phyloP scores from a whole-genome alignment of 1,140 invertebrate species.

The Drosophila murphyi region DNA sequence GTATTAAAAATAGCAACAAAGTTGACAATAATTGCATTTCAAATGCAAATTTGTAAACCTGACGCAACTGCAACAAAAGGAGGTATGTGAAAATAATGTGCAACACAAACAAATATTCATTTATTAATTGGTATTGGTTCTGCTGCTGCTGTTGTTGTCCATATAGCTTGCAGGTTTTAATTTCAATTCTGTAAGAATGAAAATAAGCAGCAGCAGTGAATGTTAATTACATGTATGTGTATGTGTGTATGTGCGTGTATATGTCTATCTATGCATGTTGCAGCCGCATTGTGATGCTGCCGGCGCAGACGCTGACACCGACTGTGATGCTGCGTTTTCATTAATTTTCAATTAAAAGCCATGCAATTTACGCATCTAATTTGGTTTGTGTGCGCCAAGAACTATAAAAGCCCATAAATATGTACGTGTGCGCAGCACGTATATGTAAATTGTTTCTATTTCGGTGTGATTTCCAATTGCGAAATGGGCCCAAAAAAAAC shows the following conservation, averaged over 20 bases:
- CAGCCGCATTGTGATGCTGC: slow-evolving; percentile 29
- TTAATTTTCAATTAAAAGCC: slow-evolving; percentile 38
- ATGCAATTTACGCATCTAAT: slow-evolving; percentile 35
- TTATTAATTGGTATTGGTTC: slow-evolving; percentile 15
- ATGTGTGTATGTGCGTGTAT: slow-evolving; percentile 2
- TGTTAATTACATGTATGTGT: slow-evolving; percentile 20
- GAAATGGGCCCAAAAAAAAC: slow-evolving; percentile 33
- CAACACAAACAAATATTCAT: background rate
- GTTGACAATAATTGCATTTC: slow-evolving; percentile 17
- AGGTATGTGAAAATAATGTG: slow-evolving; percentile 34
- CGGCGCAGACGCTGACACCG: background rate
- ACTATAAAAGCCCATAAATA: slow-evolving; percentile 6
- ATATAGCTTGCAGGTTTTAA: slow-evolving; percentile 6
- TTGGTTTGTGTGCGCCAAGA: slow-evolving; percentile 26
- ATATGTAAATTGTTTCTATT: slow-evolving; percentile 30
- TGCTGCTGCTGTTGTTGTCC: background rate
- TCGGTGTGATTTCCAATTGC: slow-evolving; percentile 24
- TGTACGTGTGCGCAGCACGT: background rate
- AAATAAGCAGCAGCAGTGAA: slow-evolving; percentile 6
- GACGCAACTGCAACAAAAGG: slow-evolving; percentile 12
- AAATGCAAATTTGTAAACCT: slow-evolving; percentile 29
- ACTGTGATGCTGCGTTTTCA: slow-evolving; percentile 28
- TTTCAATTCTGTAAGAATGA: slow-evolving; percentile 16
- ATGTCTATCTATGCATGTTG: slow-evolving; percentile 10
- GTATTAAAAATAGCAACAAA: slow-evolving; percentile 44